Percentiles rank a stretch among this genome's conserved stretches.
phyloP scores from a whole-genome alignment of 2,113 vertebrate genomes.

The Charina bottae region DNA sequence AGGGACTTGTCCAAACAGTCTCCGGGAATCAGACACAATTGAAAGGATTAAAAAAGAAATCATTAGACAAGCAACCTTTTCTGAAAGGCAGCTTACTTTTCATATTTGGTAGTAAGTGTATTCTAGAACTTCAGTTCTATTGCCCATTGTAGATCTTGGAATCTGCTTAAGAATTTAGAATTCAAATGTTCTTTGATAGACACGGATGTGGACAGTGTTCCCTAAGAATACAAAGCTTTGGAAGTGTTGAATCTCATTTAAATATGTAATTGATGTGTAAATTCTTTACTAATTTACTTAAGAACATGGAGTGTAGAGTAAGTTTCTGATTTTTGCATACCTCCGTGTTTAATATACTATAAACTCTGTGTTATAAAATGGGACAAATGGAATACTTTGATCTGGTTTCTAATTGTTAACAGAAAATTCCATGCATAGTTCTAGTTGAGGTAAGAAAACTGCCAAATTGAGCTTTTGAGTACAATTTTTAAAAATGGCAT shows the following conservation, averaged over 20 bases:
- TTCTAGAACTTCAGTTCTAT: too few relatives aligned
- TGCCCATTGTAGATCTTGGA: background rate
- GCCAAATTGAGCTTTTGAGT: constrained; percentile 42
- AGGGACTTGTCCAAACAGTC: too few relatives aligned
- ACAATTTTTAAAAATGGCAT: constrained; percentile 53
- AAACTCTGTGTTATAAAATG: constrained; percentile 59
- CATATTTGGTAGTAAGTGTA: background rate
- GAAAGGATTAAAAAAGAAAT: too few relatives aligned
- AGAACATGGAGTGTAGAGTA: constrained; percentile 44
- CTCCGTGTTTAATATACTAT: constrained; percentile 63
- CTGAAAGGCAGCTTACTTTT: background rate
- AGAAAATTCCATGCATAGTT: constrained; percentile 45
- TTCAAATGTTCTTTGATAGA: background rate
- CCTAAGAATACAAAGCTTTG: background rate
- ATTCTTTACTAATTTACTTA: background rate
- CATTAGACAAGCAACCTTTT: background rate
- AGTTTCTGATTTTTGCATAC: constrained; percentile 51
- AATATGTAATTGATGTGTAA: background rate
- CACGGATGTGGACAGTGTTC: background rate
- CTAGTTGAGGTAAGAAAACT: constrained; percentile 46
- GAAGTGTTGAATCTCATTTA: background rate
- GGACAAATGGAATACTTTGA: constrained; percentile 57
- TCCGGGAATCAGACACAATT: too few relatives aligned
- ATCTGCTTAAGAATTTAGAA: background rate
- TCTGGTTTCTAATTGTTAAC: constrained; percentile 54